Evolutionary conservation across 2,113 vertebrate species (phyloP).

Genomic region (Pithys albifrons): DNA sequence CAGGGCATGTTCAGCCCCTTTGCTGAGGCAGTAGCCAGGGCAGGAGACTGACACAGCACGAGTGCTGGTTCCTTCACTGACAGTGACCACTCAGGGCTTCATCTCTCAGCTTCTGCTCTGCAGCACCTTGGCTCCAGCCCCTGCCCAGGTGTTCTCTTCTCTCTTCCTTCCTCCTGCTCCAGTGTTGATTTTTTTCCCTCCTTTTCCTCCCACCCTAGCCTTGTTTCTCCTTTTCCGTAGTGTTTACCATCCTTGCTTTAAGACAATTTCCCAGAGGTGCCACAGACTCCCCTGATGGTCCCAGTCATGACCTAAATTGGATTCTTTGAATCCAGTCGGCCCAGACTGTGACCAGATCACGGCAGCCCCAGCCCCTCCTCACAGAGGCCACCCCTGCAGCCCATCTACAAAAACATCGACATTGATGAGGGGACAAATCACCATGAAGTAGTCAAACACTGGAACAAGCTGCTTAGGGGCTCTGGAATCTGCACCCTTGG

Average conservation of each 20-base stretch:
- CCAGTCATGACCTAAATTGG: background rate
- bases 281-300: background rate
- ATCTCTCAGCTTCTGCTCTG: background rate
- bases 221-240: background rate
- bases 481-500: background rate
- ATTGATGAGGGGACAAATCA: background rate
- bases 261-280: background rate
- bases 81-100: background rate
- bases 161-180: background rate
- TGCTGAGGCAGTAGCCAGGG: fast-evolving
- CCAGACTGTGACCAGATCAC: background rate
- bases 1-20: background rate
- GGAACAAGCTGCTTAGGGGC: background rate
- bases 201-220: background rate
- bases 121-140: background rate
- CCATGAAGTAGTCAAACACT: background rate
- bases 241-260: background rate
- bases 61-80: background rate
- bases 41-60: background rate
- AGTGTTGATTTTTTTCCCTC: background rate
- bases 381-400: background rate
- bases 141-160: background rate
- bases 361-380: background rate
- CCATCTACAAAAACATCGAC: background rate
- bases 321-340: background rate